Percentiles rank a stretch among this genome's conserved stretches.
Evolutionary conservation across 2,797 vertebrate genomes (phyloP).

Genomic region (Tokudaia muenninki): DNA sequence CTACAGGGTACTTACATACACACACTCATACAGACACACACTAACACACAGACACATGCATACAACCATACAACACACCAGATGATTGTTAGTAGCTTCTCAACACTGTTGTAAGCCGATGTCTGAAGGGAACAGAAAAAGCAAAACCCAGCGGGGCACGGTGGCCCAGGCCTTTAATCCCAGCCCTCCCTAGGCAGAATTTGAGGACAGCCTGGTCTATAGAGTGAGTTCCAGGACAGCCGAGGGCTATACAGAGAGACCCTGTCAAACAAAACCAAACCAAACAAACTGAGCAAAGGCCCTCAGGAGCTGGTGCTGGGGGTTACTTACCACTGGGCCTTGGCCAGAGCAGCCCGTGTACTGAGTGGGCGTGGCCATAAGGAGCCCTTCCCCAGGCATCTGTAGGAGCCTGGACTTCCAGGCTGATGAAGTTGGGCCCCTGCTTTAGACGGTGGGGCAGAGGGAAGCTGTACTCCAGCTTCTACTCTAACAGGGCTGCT

Average conservation of each 20-base stretch:
- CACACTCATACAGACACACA: no score
- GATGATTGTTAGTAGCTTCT: not conserved
- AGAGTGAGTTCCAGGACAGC: not conserved
- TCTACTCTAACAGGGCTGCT: not conserved
- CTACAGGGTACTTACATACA: no score
- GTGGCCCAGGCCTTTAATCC: not conserved
- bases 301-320: not conserved
- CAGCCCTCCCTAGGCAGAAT: not conserved
- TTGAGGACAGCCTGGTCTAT: not conserved
- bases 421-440: not conserved
- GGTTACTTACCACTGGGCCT: not conserved
- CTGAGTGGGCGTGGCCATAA: rapidly evolving
- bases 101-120: not conserved
- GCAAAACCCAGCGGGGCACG: not conserved
- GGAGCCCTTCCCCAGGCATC: not conserved
- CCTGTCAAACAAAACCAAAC: not conserved
- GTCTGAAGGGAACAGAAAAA: not conserved
- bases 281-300: not conserved
- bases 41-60: not conserved
- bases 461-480: not conserved
- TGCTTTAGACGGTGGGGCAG: not conserved
- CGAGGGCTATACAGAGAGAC: not conserved
- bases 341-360: no score
- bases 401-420: not conserved
- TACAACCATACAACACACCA: not conserved